Conservation (phyloP, 2,797 vertebrate species). For the Crax fasciolata region DNA sequence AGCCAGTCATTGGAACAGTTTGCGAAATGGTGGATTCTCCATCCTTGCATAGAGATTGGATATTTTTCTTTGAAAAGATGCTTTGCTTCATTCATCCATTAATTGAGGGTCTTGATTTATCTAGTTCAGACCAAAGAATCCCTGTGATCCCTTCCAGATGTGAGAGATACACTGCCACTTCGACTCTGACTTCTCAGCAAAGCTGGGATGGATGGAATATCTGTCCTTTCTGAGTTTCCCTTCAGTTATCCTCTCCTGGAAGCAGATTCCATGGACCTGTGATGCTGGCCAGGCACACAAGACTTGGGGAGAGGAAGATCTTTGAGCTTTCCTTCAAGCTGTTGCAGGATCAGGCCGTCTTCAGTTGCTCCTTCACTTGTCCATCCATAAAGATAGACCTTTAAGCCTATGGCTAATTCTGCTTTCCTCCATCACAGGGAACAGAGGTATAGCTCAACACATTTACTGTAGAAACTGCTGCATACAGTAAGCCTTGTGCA, state of each 20-base stretch:
- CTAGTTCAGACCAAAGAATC: background rate
- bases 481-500: background rate
- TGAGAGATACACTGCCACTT: background rate
- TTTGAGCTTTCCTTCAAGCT: background rate
- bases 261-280: background rate
- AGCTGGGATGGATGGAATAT: background rate
- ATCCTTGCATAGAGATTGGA: background rate
- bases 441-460: accelerated
- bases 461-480: background rate
- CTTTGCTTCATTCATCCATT: background rate
- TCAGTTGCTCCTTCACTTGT: background rate
- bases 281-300: background rate
- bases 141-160: background rate
- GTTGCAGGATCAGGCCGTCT: background rate
- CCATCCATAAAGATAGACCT: background rate
- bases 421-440: background rate
- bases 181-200: background rate
- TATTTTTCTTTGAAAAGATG: background rate
- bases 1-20: background rate
- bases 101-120: background rate
- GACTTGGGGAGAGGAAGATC: background rate
- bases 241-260: background rate
- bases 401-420: background rate
- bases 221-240: background rate
- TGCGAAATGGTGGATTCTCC: background rate